Percentiles rank a stretch among this genome's conserved stretches.
Conservation (phyloP, 2,113 vertebrate species). For the Podiceps cristatus region DNA sequence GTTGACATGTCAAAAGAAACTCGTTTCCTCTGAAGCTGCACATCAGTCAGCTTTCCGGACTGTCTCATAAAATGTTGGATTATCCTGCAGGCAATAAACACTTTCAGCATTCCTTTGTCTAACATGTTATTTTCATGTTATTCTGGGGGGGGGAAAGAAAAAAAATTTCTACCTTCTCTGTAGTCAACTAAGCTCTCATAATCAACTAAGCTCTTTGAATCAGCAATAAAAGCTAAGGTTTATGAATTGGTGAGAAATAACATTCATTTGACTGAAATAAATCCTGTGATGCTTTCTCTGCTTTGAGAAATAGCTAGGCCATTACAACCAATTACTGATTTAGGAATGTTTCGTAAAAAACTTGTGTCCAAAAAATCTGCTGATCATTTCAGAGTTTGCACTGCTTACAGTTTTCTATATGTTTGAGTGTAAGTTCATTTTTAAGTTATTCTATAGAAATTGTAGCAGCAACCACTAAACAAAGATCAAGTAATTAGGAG, state of each 20-base stretch:
- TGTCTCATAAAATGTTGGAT: conserved; percentile 21
- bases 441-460: background rate
- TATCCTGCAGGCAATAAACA: conserved; percentile 64
- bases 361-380: background rate
- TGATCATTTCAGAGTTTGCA: background rate
- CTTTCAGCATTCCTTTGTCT: conserved; percentile 67
- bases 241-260: conserved; percentile 56
- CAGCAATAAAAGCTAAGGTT: conserved; percentile 47
- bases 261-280: conserved; percentile 53
- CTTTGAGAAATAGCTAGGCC: conserved; percentile 40
- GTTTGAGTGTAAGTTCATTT: background rate
- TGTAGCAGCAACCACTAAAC: background rate
- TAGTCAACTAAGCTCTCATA: conserved; percentile 18
- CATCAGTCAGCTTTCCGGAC: background rate
- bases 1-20: background rate
- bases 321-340: conserved; percentile 26
- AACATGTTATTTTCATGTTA: conserved; percentile 40
- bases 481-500: background rate
- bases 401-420: background rate
- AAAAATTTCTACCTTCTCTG: background rate
- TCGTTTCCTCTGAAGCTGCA: background rate
- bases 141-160: background rate
- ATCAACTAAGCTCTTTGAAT: conserved; percentile 47
- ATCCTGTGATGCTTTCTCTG: conserved; percentile 24
- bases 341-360: background rate